phyloP scores from a whole-genome alignment of 2,113 vertebrate species.

The Tonatia bakeri region DNA sequence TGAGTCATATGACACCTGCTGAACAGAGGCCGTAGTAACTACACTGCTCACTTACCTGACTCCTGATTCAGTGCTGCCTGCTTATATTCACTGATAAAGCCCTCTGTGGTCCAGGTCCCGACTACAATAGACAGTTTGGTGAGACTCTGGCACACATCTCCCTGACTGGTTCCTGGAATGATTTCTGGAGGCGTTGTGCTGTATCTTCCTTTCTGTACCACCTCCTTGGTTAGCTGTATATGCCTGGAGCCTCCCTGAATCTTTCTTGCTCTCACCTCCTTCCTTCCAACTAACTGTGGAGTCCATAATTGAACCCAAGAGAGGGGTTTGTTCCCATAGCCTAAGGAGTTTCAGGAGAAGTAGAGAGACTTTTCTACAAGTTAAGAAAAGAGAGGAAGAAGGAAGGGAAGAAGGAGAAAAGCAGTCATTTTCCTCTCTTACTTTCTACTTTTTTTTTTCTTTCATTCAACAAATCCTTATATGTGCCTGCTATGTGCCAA shows the following conservation, averaged over 20 bases:
- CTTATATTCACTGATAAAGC: neutral
- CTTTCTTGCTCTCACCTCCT: neutral
- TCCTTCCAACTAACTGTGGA: neutral
- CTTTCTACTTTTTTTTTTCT: neutral
- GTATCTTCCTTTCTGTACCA: neutral
- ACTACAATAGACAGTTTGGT: neutral
- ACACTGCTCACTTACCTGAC: accelerated
- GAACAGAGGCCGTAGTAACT: neutral
- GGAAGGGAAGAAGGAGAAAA: neutral
- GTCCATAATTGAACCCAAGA: slow-evolving; percentile 49
- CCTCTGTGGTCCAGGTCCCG: neutral
- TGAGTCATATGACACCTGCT: neutral
- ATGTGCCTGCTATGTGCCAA: neutral
- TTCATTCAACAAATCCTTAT: neutral
- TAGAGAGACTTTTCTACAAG: slow-evolving; percentile 37
- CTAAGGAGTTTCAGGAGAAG: slow-evolving; percentile 35
- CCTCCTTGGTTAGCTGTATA: neutral
- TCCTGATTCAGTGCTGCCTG: neutral
- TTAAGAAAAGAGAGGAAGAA: neutral
- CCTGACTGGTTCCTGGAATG: neutral
- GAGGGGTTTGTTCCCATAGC: slow-evolving; percentile 1
- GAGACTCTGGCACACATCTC: neutral
- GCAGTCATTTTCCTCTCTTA: neutral
- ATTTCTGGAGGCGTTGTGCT: slow-evolving; percentile 19
- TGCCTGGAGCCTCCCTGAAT: slow-evolving; percentile 44